These are phyloP conservation scores for Zeus faber DNA, from an alignment of 2,113 vertebrate genomes.

Conservation along the genomic window DNA sequence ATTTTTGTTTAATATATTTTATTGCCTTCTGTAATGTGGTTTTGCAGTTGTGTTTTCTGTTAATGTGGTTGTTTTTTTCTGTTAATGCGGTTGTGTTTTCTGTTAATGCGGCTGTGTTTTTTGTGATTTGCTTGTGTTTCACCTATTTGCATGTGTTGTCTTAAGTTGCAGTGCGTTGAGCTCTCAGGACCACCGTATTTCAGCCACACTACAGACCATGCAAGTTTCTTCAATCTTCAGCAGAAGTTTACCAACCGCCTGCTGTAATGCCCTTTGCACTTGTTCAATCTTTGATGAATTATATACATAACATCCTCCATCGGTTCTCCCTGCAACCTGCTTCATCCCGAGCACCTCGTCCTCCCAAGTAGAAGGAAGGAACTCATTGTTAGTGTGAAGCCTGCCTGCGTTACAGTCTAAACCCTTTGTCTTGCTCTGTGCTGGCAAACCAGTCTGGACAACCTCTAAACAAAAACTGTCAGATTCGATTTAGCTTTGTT, in stretches of 20 bases:
- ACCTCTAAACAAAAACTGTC: slow-evolving; percentile 77
- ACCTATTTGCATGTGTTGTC: no score
- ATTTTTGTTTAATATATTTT: no score
- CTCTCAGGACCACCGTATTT: no score
- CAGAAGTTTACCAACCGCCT: slow-evolving; percentile 55
- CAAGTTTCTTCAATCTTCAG: no score
- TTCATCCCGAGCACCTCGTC: slow-evolving; percentile 41
- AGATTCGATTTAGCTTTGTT: slow-evolving; percentile 66
- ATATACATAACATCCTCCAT: slow-evolving; percentile 66
- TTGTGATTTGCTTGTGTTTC: no score
- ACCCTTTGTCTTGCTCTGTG: slow-evolving; percentile 56
- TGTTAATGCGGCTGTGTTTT: no score
- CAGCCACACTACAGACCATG: no score
- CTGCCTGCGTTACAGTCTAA: slow-evolving; percentile 66
- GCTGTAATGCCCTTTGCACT: slow-evolving; percentile 53
- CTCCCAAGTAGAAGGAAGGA: slow-evolving; percentile 53
- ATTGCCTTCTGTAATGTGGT: no score
- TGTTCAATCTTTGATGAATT: slow-evolving; percentile 65
- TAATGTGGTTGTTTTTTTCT: no score
- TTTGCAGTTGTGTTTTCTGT: no score
- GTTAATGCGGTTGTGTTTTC: no score
- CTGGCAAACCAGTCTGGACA: slow-evolving; percentile 73
- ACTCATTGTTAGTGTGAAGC: slow-evolving; percentile 59
- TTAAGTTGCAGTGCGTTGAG: no score
- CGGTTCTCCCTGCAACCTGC: slow-evolving; percentile 54